Evolutionary conservation across 2,797 vertebrate species (phyloP).

Genomic region (Gymnoscopelus braueri): DNA sequence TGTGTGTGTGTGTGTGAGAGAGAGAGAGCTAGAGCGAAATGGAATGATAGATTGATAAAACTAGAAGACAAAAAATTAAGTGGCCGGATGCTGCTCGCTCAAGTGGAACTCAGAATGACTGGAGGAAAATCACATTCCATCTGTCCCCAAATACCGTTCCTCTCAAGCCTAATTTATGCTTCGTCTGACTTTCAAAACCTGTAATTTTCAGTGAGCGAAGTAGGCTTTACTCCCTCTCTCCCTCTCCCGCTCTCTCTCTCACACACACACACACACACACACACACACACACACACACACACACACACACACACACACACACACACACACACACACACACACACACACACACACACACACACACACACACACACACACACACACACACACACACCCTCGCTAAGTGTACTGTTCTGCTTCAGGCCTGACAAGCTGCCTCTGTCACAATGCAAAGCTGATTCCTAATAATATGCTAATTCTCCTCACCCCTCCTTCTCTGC

Average conservation of each 20-base stretch:
- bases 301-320: too few relatives aligned
- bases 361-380: too few relatives aligned
- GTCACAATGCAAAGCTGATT: conserved; percentile 5
- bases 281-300: too few relatives aligned
- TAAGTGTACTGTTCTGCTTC: conserved; percentile 31
- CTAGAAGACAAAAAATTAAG: neutral
- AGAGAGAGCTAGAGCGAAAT: conserved; percentile 15
- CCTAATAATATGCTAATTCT: conserved; percentile 20
- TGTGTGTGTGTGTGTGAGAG: neutral
- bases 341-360: too few relatives aligned
- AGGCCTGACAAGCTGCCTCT: conserved; percentile 41
- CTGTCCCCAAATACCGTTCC: conserved; percentile 41
- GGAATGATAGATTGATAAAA: conserved; percentile 22
- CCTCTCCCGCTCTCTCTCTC: neutral
- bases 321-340: too few relatives aligned
- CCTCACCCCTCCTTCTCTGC: conserved; percentile 18
- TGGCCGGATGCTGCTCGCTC: conserved; percentile 21
- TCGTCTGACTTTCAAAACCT: too few relatives aligned
- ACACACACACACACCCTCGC: conserved; percentile 13
- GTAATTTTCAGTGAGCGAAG: too few relatives aligned
- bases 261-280: neutral
- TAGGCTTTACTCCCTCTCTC: neutral
- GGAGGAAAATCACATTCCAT: conserved; percentile 55
- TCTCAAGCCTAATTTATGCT: neutral
- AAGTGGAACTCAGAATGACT: conserved; percentile 42